phyloP scores from a whole-genome alignment of 2,797 vertebrate genomes.

The Sparus aurata region DNA sequence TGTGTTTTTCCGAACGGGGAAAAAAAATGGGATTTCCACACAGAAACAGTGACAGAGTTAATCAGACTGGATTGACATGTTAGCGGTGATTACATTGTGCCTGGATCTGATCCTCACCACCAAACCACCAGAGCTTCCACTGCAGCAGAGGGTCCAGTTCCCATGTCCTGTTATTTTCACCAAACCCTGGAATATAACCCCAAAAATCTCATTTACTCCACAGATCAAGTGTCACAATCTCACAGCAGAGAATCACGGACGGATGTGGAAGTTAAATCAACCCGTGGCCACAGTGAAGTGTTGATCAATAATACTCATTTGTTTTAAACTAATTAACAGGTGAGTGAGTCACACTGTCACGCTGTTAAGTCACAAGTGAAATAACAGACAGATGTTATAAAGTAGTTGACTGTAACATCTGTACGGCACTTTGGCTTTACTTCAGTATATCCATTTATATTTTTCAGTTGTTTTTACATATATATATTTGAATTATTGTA shows the following conservation, averaged over 20 bases:
- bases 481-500: no score
- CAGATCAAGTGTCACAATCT: conserved; percentile 12
- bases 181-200: conserved; percentile 20
- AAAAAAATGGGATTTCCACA: conserved; percentile 26
- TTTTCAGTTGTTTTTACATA: no score
- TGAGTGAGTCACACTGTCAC: neutral
- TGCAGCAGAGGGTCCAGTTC: conserved; percentile 33
- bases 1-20: conserved; percentile 14
- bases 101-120: conserved; percentile 50
- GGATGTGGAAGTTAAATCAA: conserved; percentile 51
- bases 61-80: conserved; percentile 57
- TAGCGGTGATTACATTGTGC: conserved; percentile 53
- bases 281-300: neutral
- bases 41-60: conserved; percentile 53
- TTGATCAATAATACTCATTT: neutral
- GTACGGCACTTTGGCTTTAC: neutral
- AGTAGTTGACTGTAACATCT: neutral
- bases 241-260: neutral
- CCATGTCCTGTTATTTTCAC: conserved; percentile 36
- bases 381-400: neutral
- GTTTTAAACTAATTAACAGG: neutral
- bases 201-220: neutral
- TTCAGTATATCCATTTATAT: neutral
- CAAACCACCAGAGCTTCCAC: conserved; percentile 57
- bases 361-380: neutral